Conservation (phyloP, 2,113 vertebrate genomes). For the Sceloporus undulatus region DNA sequence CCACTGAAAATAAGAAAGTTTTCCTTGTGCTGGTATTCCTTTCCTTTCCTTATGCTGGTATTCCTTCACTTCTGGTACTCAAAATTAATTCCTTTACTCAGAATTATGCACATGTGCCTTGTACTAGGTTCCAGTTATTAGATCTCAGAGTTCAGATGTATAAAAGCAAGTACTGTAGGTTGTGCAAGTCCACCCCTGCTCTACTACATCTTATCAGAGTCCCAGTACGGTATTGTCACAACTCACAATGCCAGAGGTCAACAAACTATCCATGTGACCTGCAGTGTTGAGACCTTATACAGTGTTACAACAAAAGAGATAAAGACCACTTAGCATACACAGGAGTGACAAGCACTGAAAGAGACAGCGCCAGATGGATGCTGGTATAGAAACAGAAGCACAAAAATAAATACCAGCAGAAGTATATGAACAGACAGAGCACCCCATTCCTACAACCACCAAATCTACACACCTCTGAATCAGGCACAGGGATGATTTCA, state of each 20-base stretch:
- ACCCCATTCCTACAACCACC: background rate
- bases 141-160: background rate
- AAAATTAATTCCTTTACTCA: background rate
- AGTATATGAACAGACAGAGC: no score
- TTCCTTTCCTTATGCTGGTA: no score
- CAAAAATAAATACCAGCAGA: background rate
- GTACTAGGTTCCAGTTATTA: background rate
- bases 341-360: background rate
- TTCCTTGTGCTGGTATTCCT: no score
- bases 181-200: background rate
- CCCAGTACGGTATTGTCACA: background rate
- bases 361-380: background rate
- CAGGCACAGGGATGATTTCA: background rate
- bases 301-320: background rate
- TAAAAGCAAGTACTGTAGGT: no score
- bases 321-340: background rate
- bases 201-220: background rate
- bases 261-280: background rate
- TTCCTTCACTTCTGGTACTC: background rate
- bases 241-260: background rate
- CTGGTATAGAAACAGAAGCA: background rate
- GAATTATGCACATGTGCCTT: background rate
- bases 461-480: background rate
- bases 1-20: background rate
- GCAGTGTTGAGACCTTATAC: background rate